phyloP scores from a whole-genome alignment of 2,888 invertebrate genomes.

The Rhagonycha lutea region DNA sequence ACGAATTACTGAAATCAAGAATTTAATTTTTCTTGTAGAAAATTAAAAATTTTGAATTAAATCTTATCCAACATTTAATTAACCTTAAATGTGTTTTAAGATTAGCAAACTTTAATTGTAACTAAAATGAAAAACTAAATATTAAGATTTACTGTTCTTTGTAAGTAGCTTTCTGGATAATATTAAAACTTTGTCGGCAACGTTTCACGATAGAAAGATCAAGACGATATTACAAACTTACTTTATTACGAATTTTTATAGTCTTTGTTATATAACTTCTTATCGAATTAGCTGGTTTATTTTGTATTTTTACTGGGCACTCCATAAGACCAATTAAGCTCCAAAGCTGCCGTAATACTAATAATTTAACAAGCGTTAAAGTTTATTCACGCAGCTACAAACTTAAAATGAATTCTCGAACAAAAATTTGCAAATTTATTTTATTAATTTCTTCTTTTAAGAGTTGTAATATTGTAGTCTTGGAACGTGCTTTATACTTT shows the following conservation, averaged over 20 bases:
- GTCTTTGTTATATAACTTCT: conserved; percentile 35
- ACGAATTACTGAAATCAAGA: no score
- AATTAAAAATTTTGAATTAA: no score
- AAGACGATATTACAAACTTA: conserved; percentile 39
- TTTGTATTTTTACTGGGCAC: conserved; percentile 9
- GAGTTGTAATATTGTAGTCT: neutral
- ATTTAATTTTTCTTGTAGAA: no score
- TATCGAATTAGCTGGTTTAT: conserved; percentile 31
- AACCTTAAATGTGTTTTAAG: neutral
- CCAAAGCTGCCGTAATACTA: neutral
- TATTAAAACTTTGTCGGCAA: conserved; percentile 33
- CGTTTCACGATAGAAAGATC: conserved; percentile 31
- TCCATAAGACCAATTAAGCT: conserved; percentile 9
- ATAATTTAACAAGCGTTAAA: conserved; percentile 2
- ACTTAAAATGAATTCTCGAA: neutral
- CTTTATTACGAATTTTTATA: conserved; percentile 37
- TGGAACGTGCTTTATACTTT: neutral
- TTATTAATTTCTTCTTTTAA: neutral
- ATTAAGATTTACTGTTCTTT: conserved; percentile 12
- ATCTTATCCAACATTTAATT: neutral
- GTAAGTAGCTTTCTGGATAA: conserved; percentile 31
- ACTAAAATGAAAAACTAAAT: neutral
- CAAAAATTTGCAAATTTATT: neutral
- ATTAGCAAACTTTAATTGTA: neutral
- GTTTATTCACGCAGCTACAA: conserved; percentile 2